phyloP scores from a whole-genome alignment of 2,797 vertebrate species.

The Anguilla obscura region DNA sequence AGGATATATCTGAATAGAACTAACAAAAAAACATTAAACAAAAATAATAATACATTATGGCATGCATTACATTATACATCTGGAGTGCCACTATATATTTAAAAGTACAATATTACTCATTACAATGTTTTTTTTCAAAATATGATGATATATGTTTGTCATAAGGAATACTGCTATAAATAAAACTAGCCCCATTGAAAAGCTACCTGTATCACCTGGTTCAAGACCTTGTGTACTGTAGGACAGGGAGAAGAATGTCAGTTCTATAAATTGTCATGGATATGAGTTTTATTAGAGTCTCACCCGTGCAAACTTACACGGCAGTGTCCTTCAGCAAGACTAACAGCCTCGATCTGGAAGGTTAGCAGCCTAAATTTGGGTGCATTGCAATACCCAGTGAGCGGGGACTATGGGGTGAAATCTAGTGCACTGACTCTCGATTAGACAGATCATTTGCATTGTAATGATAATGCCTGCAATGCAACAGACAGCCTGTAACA shows the following conservation, averaged over 20 bases:
- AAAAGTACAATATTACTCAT: too few relatives aligned
- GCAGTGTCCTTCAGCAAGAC: not conserved
- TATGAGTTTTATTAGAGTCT: not conserved
- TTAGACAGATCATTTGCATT: not conserved
- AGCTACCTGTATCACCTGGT: not conserved
- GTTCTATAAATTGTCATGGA: not conserved
- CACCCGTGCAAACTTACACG: not conserved
- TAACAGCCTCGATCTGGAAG: not conserved
- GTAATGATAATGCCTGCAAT: not conserved
- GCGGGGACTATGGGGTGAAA: not conserved
- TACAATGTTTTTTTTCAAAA: too few relatives aligned
- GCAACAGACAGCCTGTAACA: not conserved
- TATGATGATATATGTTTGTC: not conserved
- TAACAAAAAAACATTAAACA: too few relatives aligned
- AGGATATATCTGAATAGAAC: too few relatives aligned
- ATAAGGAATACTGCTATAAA: not conserved
- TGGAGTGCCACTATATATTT: too few relatives aligned
- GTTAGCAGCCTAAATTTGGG: not conserved
- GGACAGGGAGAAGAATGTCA: not conserved
- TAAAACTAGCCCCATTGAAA: not conserved
- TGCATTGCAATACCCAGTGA: not conserved
- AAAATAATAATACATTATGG: too few relatives aligned
- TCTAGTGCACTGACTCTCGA: not conserved
- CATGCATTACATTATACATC: too few relatives aligned
- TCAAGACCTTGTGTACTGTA: not conserved